Evolutionary conservation across 2,888 invertebrate species (phyloP).

Genomic region (Caenorhabditis becei): DNA sequence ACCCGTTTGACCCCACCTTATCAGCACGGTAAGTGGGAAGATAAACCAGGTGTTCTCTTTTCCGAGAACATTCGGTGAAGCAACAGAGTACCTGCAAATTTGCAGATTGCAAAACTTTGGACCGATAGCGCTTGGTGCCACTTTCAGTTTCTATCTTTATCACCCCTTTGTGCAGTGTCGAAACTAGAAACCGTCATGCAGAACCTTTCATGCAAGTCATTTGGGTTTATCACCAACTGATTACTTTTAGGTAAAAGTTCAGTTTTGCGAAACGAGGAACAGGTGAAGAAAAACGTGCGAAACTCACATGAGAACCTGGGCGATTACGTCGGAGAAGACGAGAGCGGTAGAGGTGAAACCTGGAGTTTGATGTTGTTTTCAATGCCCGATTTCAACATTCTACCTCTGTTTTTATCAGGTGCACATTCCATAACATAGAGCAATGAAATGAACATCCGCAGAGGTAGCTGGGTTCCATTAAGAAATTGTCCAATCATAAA

Average conservation of each 20-base stretch:
- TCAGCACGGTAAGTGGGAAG: constrained; percentile 28
- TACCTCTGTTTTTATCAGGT: constrained; percentile 61
- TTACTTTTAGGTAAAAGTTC: constrained; percentile 9
- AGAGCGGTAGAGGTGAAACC: constrained; percentile 54
- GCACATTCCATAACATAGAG: constrained; percentile 64
- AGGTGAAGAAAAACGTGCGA: constrained; percentile 8
- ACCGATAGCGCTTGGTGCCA: neutral
- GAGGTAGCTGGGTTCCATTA: constrained; percentile 31
- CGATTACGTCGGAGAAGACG: constrained; percentile 47
- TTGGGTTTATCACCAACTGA: neutral
- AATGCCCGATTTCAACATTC: neutral
- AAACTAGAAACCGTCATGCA: neutral
- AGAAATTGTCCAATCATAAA: constrained; percentile 56
- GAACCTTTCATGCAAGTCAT: neutral
- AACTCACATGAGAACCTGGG: constrained; percentile 58
- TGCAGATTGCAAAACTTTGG: neutral
- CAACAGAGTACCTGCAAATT: constrained; percentile 32
- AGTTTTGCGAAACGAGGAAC: too few species aligned
- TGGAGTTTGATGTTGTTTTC: constrained; percentile 10
- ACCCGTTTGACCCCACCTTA: constrained; percentile 11
- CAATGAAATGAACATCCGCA: constrained; percentile 46
- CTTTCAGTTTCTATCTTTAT: neutral
- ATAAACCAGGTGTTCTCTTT: constrained; percentile 48
- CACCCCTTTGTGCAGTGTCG: constrained; percentile 2
- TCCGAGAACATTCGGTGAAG: constrained; percentile 47